Conservation (phyloP, 1,140 invertebrate genomes). For the Caerostris extrusa region DNA sequence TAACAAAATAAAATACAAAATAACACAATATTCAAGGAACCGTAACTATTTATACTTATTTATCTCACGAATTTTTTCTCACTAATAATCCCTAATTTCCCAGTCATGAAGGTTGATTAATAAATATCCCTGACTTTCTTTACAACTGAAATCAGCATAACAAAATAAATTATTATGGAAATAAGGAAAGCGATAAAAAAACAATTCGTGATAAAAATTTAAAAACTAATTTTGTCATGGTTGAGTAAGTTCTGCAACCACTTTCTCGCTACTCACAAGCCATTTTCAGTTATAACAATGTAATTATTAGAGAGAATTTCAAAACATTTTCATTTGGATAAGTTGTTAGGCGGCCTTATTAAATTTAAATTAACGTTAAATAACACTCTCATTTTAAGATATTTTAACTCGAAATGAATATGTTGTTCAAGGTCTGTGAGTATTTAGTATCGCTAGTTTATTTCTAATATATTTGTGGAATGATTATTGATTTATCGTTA, state of each 20-base stretch:
- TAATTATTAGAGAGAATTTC: background rate
- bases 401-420: no score
- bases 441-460: no score
- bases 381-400: background rate
- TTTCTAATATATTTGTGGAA: no score
- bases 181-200: background rate
- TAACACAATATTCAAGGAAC: background rate
- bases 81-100: background rate
- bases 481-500: no score
- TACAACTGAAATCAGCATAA: background rate
- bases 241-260: background rate
- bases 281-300: background rate
- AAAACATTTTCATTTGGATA: background rate
- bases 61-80: background rate
- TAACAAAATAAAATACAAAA: background rate
- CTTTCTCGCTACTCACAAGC: background rate
- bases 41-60: background rate
- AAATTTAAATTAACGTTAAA: background rate
- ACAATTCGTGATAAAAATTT: background rate
- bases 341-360: background rate
- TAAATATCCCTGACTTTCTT: background rate
- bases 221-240: background rate
- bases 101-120: background rate
- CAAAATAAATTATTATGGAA: conserved; percentile 6
- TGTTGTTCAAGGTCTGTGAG: no score